Conservation (phyloP, 2,113 vertebrate species). For the Dromiciops gliroides region DNA sequence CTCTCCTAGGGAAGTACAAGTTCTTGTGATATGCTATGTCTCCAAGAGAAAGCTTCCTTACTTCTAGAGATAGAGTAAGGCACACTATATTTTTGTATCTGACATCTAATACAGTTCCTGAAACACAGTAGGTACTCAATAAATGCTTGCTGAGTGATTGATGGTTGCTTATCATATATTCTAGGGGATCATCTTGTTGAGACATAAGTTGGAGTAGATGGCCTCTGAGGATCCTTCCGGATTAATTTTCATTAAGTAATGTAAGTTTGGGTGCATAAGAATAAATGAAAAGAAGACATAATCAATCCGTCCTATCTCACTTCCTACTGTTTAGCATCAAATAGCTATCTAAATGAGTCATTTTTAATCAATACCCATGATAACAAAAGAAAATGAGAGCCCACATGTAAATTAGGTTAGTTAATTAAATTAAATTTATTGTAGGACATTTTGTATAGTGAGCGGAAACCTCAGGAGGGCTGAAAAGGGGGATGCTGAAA, state of each 20-base stretch:
- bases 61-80: neutral
- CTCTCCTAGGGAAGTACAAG: neutral
- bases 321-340: neutral
- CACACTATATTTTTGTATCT: neutral
- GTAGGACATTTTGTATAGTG: neutral
- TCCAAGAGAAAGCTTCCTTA: neutral
- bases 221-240: neutral
- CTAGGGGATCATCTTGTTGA: neutral
- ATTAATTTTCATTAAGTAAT: neutral
- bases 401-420: neutral
- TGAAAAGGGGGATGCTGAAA: neutral
- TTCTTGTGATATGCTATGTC: neutral
- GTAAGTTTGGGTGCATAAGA: neutral
- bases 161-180: neutral
- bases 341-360: too few species aligned
- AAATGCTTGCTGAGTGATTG: neutral
- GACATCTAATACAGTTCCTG: neutral
- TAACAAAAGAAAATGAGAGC: neutral
- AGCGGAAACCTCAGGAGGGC: neutral
- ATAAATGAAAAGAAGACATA: neutral
- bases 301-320: neutral
- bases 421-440: neutral
- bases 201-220: neutral
- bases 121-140: neutral
- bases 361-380: too few species aligned